Percentiles rank a stretch among this genome's conserved stretches.
Conservation (phyloP, 2,797 vertebrate genomes). For the Acipenser transmontanus region DNA sequence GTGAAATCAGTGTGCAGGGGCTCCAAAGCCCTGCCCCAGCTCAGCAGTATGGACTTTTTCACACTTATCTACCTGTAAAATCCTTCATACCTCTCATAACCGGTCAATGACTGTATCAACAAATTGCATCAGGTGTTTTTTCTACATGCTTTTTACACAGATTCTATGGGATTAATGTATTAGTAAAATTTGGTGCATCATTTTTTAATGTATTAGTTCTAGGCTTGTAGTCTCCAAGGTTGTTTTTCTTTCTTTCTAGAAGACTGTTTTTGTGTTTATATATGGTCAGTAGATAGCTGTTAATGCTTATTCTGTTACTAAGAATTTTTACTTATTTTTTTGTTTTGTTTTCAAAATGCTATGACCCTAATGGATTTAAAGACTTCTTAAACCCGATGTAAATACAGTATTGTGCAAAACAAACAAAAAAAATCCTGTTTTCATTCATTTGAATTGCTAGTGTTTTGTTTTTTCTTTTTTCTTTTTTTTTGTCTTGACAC, state of each 20-base stretch:
- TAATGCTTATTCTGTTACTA: slow-evolving; percentile 96
- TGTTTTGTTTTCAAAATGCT: slow-evolving; percentile 67
- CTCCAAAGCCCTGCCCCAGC: slow-evolving; percentile 76
- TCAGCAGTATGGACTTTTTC: slow-evolving; percentile 92
- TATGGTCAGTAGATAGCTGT: slow-evolving; percentile 93
- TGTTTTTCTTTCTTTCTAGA: slow-evolving; percentile 78
- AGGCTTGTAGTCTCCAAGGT: slow-evolving; percentile 73
- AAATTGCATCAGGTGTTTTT: slow-evolving; percentile 99
- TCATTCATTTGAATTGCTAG: slow-evolving; percentile 97
- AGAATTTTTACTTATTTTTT: slow-evolving; percentile 89
- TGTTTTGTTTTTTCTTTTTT: slow-evolving; percentile 92
- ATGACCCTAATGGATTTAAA: slow-evolving; percentile 90
- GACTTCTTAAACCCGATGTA: slow-evolving; percentile 91
- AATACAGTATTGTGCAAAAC: slow-evolving; percentile 95
- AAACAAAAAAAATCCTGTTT: slow-evolving; percentile 57
- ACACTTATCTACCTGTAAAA: slow-evolving; percentile 99
- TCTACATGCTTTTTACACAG: slow-evolving; percentile 99
- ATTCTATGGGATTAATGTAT: slow-evolving; percentile 98
- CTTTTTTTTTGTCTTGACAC: slow-evolving; percentile 97
- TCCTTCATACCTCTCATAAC: slow-evolving; percentile 99
- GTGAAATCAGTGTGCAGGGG: slow-evolving; percentile 97
- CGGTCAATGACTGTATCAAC: slow-evolving; percentile 99
- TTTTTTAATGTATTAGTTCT: slow-evolving; percentile 97
- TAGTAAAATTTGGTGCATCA: slow-evolving; percentile 88
- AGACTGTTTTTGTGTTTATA: slow-evolving; percentile 97